Evolutionary conservation across 30 jellyfish, hydroid and myxozoan species (phyloP), one percentile per base, ranked within the genome.

Genomic region (Mastigias papua): DNA sequence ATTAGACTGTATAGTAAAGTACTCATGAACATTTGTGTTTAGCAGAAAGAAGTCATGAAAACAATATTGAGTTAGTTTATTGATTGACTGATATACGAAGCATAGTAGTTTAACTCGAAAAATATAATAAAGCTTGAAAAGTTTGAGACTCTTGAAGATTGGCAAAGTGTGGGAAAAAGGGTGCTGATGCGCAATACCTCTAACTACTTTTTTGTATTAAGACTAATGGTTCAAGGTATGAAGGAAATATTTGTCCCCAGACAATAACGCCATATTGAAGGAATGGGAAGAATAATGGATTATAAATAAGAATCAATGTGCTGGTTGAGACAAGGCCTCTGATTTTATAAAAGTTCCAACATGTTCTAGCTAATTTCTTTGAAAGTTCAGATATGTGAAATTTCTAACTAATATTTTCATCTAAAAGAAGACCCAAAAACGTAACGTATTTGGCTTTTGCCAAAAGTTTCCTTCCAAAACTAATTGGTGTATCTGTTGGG

Each of bases 321-420:
- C 34, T 50, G 58, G 74, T 42, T n/a, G 91, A 65, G 32, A 81
- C 34, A 66, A 81, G 70, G 67, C 71, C 62, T 65, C 83, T 81
- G 42, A 81, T 69, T 48, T 80, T 66, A 58, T 26, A 81, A 71
- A 81, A 81, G 51, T 34, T 50, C 29, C 91, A 73, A 50, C 81
- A 81, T 81, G 83, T 66, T 81, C 91, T 81, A 58, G 91, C 82
- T 27, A 81, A 50, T 27, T 81, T 81, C 71, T 64, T 81, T 37
- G 91, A 32, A 25, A 81, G 91, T 81, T 81, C 91, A 65, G 50
- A 25, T 42, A 81, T 8, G 62, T 81, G 91, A 25, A n/a, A 67
- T 69, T 81, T 81, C 83, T 74, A 81, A 67, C 35, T 35, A 48
- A 64, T 74, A 46, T 66, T 7, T 65, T 81, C 91, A 65, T 81